Evolutionary conservation across 2,797 vertebrate species (phyloP).

Genomic region (Lagodon rhomboides): DNA sequence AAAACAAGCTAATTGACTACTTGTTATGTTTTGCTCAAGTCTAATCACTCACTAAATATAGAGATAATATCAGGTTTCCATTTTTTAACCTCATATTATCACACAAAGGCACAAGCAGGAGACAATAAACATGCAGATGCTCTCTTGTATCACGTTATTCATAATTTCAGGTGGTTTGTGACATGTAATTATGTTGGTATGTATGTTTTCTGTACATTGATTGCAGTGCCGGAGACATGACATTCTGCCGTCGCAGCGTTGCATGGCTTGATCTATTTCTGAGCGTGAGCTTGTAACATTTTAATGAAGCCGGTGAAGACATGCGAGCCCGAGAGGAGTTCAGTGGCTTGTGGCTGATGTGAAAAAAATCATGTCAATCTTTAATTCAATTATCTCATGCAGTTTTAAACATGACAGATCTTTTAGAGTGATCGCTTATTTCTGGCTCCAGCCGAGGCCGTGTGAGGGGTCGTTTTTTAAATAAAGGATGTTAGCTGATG

Average conservation of each 20-base stretch:
- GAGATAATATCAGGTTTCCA: neutral
- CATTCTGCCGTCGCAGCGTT: neutral
- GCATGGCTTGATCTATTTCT: neutral
- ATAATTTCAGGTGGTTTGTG: conserved; percentile 5
- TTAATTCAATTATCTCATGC: conserved; percentile 51
- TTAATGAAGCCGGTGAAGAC: conserved; percentile 54
- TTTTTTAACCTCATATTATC: neutral
- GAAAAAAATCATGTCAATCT: conserved; percentile 37
- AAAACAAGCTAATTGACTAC: neutral
- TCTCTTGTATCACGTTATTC: neutral
- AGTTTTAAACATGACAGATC: conserved; percentile 32
- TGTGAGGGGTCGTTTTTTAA: neutral
- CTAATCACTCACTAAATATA: neutral
- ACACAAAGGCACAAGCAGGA: neutral
- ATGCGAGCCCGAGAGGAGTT: conserved; percentile 4
- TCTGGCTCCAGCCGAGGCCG: neutral
- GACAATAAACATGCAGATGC: conserved; percentile 4
- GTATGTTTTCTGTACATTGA: neutral
- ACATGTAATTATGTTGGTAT: neutral
- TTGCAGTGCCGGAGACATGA: neutral
- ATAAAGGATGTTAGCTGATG: neutral
- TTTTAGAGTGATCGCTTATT: conserved; percentile 14
- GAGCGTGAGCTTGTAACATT: conserved; percentile 33
- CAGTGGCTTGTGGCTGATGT: conserved; percentile 30
- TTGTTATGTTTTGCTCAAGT: neutral